Evolutionary conservation across 1,140 invertebrate species (phyloP).

Genomic region (Drosophila teissieri): DNA sequence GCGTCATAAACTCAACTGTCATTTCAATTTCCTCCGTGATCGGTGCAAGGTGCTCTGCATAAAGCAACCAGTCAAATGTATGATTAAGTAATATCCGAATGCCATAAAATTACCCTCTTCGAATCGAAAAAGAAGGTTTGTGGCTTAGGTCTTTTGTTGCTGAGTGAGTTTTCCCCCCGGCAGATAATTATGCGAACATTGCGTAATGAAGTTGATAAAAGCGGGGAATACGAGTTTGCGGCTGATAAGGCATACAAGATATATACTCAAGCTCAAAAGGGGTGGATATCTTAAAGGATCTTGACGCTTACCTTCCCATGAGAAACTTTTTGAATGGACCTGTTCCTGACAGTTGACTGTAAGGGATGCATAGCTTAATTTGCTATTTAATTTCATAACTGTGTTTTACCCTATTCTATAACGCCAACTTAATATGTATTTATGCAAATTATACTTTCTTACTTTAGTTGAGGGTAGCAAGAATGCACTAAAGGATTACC

Average conservation of each 20-base stretch:
- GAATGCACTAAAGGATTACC: slow-evolving; percentile 1
- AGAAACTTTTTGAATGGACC: slow-evolving; percentile 12
- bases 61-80: slow-evolving; percentile 36
- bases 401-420: no score
- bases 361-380: background rate
- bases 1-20: slow-evolving; percentile 72
- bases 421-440: background rate
- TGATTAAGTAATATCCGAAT: slow-evolving; percentile 75
- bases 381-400: background rate
- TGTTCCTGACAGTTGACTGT: background rate
- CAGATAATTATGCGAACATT: slow-evolving; percentile 40
- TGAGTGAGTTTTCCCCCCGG: slow-evolving; percentile 32
- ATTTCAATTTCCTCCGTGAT: slow-evolving; percentile 70
- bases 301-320: slow-evolving; percentile 4
- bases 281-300: slow-evolving; percentile 37
- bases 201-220: slow-evolving; percentile 49
- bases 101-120: slow-evolving; percentile 42
- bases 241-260: slow-evolving; percentile 46
- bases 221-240: slow-evolving; percentile 36
- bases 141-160: slow-evolving; percentile 68
- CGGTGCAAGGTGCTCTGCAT: slow-evolving; percentile 59
- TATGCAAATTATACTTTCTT: background rate
- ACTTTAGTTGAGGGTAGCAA: background rate
- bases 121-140: slow-evolving; percentile 51
- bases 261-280: slow-evolving; percentile 38